Evolutionary conservation across 2,888 invertebrate genomes (phyloP).

Genomic region (Malacosoma neustria): DNA sequence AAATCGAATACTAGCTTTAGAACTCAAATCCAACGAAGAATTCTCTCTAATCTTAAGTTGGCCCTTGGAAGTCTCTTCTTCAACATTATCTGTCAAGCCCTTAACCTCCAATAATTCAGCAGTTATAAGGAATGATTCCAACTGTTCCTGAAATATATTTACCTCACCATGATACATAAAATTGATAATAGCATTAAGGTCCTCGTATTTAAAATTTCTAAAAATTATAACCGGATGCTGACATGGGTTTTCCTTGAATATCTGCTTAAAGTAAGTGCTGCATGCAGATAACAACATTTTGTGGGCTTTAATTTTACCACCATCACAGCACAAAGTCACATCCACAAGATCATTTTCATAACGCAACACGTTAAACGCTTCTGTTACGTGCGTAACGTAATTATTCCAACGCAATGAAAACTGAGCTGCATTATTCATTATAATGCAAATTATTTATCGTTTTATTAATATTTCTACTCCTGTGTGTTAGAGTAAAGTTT

Average conservation of each 20-base stretch:
- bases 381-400: conserved; percentile 86
- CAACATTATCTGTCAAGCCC: conserved; percentile 79
- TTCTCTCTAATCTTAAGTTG: conserved; percentile 45
- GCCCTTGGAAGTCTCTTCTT: conserved; percentile 53
- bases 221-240: conserved; percentile 88
- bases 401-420: conserved; percentile 93
- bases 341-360: conserved; percentile 84
- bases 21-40: conserved; percentile 58
- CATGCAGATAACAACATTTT: conserved; percentile 90
- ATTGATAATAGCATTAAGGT: conserved; percentile 84
- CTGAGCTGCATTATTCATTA: conserved; percentile 80
- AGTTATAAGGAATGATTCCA: conserved; percentile 85
- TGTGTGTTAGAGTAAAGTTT: too few relatives aligned
- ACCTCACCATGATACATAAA: conserved; percentile 91
- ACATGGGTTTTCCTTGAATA: conserved; percentile 84
- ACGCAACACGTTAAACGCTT: conserved; percentile 84
- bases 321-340: conserved; percentile 90
- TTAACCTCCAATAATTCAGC: conserved; percentile 85
- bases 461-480: neutral
- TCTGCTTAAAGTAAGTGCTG: conserved; percentile 85
- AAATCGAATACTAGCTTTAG: conserved; percentile 40
- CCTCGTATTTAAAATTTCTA: conserved; percentile 84
- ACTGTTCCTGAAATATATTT: conserved; percentile 85
- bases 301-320: conserved; percentile 87
- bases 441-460: conserved; percentile 8